These are phyloP conservation scores for Drosophila neotestacea DNA, from an alignment of 2,888 invertebrate genomes.

Conservation along the genomic window DNA sequence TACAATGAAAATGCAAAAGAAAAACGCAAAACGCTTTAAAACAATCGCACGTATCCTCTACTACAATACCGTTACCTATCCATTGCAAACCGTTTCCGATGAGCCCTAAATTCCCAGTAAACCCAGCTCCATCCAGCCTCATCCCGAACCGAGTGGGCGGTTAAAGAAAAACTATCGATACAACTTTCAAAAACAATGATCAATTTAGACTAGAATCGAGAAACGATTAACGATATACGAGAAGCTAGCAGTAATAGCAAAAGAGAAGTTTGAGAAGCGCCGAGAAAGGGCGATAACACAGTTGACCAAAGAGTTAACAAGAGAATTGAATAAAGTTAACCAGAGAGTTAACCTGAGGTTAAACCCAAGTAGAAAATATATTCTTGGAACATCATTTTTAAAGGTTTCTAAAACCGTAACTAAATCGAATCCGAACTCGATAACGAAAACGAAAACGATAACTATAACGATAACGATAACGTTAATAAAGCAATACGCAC, in stretches of 20 bases:
- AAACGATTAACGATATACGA: constrained; percentile 5
- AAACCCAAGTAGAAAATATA: constrained; percentile 46
- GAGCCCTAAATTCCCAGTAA: constrained; percentile 65
- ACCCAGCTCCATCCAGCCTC: constrained; percentile 45
- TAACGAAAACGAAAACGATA: constrained; percentile 25
- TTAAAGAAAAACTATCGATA: constrained; percentile 63
- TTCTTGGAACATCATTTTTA: constrained; percentile 67
- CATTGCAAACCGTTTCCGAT: constrained; percentile 79
- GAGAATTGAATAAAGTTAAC: constrained; percentile 23
- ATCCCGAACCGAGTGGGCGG: constrained; percentile 67
- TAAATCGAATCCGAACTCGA: constrained; percentile 32
- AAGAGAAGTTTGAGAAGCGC: constrained; percentile 38
- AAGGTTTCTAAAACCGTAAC: constrained; percentile 68
- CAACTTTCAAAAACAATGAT: constrained; percentile 72
- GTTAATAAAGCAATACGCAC: constrained; percentile 52
- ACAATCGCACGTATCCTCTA: constrained; percentile 84
- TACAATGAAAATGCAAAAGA: constrained; percentile 82
- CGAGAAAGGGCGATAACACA: constrained; percentile 33
- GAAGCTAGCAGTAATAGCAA: constrained; percentile 12
- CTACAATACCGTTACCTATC: constrained; percentile 83
- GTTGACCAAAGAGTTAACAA: too few species aligned
- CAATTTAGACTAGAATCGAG: constrained; percentile 38
- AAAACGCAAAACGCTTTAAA: constrained; percentile 84
- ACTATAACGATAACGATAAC: constrained; percentile 28
- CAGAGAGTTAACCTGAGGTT: constrained; percentile 18